These are phyloP conservation scores for Hemibagrus guttatus DNA, from an alignment of 2,797 vertebrate genomes.

Conservation along the genomic window DNA sequence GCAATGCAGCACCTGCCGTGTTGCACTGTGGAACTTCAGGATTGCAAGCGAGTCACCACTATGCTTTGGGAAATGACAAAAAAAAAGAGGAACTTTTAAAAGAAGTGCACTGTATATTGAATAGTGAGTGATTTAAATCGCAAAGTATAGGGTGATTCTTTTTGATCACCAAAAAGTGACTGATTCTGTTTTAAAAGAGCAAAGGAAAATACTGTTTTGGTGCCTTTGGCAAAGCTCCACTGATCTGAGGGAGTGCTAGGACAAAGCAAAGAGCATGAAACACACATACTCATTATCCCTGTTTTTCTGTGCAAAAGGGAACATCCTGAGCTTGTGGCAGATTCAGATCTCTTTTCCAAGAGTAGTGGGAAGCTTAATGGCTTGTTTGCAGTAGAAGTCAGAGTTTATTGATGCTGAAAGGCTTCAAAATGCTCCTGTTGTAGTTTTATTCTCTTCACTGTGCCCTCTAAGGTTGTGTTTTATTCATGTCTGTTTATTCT, in stretches of 20 bases:
- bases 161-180: neutral
- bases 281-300: constrained; percentile 10
- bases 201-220: constrained; percentile 14
- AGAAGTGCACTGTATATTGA: neutral
- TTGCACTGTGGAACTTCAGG: neutral
- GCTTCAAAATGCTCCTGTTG: constrained; percentile 41
- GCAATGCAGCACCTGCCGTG: neutral
- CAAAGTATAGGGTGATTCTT: neutral
- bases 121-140: neutral
- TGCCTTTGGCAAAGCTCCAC: constrained; percentile 5
- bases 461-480: constrained; percentile 35
- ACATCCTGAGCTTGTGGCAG: constrained; percentile 15
- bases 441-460: constrained; percentile 40
- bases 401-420: constrained; percentile 54
- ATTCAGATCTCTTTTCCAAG: constrained; percentile 25
- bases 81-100: neutral
- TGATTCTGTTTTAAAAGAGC: constrained; percentile 1
- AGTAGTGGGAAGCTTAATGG: constrained; percentile 47
- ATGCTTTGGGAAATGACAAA: neutral
- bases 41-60: neutral
- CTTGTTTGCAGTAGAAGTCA: constrained; percentile 46
- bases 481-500: constrained; percentile 44
- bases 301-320: constrained; percentile 27
- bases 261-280: constrained; percentile 12
- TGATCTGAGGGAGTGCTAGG: constrained; percentile 12